Percentiles rank a stretch among this genome's conserved stretches.
Evolutionary conservation across 1,140 invertebrate species (phyloP).

Genomic region (Drosophila oshimai): DNA sequence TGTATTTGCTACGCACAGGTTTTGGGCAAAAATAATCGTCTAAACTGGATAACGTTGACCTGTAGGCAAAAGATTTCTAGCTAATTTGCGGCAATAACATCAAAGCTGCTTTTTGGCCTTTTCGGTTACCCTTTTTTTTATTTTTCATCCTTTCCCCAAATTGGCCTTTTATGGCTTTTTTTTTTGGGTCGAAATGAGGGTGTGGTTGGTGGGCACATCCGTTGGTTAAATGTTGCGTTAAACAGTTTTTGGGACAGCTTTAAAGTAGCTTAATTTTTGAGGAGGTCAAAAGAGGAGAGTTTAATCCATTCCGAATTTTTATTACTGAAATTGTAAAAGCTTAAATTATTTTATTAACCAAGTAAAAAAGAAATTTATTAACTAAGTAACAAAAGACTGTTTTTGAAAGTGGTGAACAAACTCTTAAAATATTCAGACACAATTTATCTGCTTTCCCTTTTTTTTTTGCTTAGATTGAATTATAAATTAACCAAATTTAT

Average conservation of each 20-base stretch:
- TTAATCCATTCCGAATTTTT: too few relatives aligned
- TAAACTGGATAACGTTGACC: constrained; percentile 29
- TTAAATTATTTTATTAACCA: too few relatives aligned
- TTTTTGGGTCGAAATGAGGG: constrained; percentile 12
- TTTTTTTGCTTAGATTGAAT: too few relatives aligned
- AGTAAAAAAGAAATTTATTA: too few relatives aligned
- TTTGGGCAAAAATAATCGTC: constrained; percentile 25
- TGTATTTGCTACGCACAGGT: constrained; percentile 41
- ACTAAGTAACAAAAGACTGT: too few relatives aligned
- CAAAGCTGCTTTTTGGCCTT: constrained; percentile 68
- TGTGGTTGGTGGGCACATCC: constrained; percentile 28
- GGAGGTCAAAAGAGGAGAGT: background rate
- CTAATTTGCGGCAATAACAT: constrained; percentile 81
- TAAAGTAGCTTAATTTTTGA: constrained; percentile 24
- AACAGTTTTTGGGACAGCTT: constrained; percentile 42
- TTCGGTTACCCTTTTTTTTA: constrained; percentile 65
- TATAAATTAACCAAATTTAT: too few relatives aligned
- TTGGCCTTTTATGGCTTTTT: constrained; percentile 54
- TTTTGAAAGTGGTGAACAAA: too few relatives aligned
- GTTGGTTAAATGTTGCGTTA: constrained; percentile 69
- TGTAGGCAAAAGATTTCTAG: constrained; percentile 71
- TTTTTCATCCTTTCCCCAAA: constrained; percentile 42
- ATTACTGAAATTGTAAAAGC: too few relatives aligned
- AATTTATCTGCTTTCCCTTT: too few relatives aligned
- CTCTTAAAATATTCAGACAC: too few relatives aligned